Percentiles rank a stretch among this genome's conserved stretches.
phyloP scores from a whole-genome alignment of 2,888 invertebrate species.

The Phasia obesa region DNA sequence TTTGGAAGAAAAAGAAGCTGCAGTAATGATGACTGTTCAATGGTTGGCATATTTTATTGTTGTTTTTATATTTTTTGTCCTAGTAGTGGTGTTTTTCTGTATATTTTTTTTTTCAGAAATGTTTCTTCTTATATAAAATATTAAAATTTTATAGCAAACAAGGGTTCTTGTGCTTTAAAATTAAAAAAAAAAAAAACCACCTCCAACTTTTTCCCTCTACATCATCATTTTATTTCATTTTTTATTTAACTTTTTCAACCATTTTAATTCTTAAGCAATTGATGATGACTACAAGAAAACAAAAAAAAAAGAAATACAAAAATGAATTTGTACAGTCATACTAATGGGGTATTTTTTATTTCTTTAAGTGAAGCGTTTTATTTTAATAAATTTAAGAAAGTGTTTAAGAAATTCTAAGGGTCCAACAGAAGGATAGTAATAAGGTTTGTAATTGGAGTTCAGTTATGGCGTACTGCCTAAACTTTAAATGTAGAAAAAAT shows the following conservation, averaged over 20 bases:
- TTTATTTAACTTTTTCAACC: conserved; percentile 44
- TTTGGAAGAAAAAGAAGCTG: conserved; percentile 21
- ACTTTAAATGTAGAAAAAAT: no score
- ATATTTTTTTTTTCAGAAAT: conserved; percentile 31
- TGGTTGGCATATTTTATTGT: conserved; percentile 52
- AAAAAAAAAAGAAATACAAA: not conserved
- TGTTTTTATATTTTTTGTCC: conserved; percentile 18
- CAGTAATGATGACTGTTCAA: conserved; percentile 60
- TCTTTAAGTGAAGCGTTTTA: conserved; percentile 16
- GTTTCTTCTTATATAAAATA: conserved; percentile 49
- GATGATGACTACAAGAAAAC: conserved; percentile 40
- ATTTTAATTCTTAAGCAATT: conserved; percentile 48
- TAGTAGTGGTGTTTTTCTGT: conserved; percentile 49
- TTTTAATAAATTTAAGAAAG: no score
- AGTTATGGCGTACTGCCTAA: no score
- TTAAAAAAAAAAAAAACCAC: not conserved
- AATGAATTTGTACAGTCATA: conserved; percentile 42
- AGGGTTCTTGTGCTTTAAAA: conserved; percentile 20
- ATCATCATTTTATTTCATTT: conserved; percentile 16
- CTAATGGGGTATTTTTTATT: no score
- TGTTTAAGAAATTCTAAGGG: not conserved
- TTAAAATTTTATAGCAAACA: conserved; percentile 41
- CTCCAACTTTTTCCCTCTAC: conserved; percentile 22
- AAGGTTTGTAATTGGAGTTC: no score
- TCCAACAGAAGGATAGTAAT: no score